These are phyloP conservation scores for Aphodius granarius DNA, from an alignment of 2,888 invertebrate species.

Conservation along the genomic window DNA sequence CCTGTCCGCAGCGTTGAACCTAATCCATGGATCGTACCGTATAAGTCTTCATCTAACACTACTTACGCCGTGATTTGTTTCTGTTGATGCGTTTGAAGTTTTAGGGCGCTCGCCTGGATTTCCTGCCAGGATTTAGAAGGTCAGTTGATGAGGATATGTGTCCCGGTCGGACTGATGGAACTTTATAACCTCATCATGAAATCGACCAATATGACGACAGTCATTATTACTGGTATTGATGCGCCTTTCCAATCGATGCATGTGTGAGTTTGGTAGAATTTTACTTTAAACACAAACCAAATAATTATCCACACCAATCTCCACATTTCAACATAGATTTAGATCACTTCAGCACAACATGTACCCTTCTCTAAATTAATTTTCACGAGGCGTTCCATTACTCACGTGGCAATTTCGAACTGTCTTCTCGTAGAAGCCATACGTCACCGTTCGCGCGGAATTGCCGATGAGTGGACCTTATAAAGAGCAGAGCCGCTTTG, in stretches of 20 bases:
- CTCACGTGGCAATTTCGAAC: neutral
- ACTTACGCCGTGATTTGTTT: constrained; percentile 50
- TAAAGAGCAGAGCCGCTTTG: neutral
- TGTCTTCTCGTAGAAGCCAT: neutral
- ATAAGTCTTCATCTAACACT: constrained; percentile 51
- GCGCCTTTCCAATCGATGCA: too few species aligned
- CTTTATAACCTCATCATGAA: constrained; percentile 13
- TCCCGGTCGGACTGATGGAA: constrained; percentile 27
- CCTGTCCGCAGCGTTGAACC: neutral
- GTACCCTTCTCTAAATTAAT: neutral
- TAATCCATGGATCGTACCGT: constrained; percentile 45
- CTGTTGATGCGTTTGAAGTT: constrained; percentile 40
- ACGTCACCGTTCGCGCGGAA: neutral
- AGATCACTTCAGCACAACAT: neutral
- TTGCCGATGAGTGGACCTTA: neutral
- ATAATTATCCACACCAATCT: too few species aligned
- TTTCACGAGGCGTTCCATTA: neutral
- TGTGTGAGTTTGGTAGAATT: too few species aligned
- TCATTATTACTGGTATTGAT: neutral
- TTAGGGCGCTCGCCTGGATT: constrained; percentile 37
- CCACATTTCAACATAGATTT: neutral
- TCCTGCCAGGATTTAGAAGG: constrained; percentile 45
- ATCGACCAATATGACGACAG: neutral
- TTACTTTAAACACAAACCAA: too few species aligned
- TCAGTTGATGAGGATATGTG: constrained; percentile 48